Percentiles rank a stretch among this genome's conserved stretches.
Evolutionary conservation across 2,888 invertebrate species (phyloP).

Genomic region (Blomia tropicalis): DNA sequence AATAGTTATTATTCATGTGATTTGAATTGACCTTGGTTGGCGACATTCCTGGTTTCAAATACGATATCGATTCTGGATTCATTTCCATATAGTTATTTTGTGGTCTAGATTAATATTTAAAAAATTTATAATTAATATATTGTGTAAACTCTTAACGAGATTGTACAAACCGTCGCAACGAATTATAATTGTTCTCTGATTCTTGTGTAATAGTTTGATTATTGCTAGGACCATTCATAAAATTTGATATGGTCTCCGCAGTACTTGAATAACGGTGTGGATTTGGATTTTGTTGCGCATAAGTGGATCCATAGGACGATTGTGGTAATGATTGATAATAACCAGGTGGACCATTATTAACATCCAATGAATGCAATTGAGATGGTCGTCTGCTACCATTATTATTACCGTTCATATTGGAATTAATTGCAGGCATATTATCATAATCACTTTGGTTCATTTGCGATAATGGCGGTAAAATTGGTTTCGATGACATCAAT

Average conservation of each 20-base stretch:
- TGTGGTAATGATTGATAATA: constrained; percentile 20
- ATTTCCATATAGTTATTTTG: constrained; percentile 1
- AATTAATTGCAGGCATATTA: constrained; percentile 2
- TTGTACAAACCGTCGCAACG: neutral
- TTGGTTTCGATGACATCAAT: neutral
- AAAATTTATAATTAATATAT: neutral
- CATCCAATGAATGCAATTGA: neutral
- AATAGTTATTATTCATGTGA: no score
- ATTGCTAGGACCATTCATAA: neutral
- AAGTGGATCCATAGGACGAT: neutral
- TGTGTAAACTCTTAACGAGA: neutral
- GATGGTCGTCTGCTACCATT: no score
- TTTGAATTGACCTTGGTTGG: neutral
- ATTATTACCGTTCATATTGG: no score
- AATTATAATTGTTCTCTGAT: no score
- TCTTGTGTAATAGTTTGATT: neutral
- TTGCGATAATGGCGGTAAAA: neutral
- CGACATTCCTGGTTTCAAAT: neutral
- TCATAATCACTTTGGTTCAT: constrained; percentile 14
- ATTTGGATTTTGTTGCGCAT: neutral
- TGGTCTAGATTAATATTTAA: neutral
- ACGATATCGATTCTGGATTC: neutral
- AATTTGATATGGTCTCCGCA: constrained; percentile 15
- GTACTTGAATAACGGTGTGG: neutral
- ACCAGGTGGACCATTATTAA: constrained; percentile 20